Conservation (phyloP, 2,113 vertebrate genomes). For the Lynx canadensis region DNA sequence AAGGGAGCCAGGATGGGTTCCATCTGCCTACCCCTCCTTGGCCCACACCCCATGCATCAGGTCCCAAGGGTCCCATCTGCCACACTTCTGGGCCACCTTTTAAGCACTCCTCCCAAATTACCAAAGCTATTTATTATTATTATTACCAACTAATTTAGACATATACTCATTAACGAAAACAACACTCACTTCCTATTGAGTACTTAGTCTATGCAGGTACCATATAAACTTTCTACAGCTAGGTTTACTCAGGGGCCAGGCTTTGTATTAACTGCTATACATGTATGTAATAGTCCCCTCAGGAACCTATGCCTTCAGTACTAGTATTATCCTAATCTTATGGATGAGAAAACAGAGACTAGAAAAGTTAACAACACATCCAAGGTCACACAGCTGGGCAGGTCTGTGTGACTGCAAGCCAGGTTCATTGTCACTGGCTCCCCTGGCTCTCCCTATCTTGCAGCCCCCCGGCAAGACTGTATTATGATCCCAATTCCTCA, state of each 20-base stretch:
- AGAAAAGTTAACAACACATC: neutral
- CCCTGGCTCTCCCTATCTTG: neutral
- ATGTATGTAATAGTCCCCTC: rapidly evolving
- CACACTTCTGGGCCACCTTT: neutral
- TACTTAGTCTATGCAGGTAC: neutral
- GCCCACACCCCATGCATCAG: neutral
- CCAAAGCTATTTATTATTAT: neutral
- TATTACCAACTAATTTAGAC: neutral
- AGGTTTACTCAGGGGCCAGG: neutral
- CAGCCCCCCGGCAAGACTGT: neutral
- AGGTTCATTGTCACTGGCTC: neutral
- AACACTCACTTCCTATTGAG: neutral
- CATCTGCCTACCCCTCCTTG: neutral
- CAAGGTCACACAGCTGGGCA: neutral
- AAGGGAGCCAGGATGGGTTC: neutral
- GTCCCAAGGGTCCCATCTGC: neutral
- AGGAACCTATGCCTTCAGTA: neutral
- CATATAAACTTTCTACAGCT: neutral
- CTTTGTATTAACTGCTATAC: neutral
- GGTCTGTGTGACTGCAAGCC: neutral
- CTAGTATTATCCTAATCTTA: neutral
- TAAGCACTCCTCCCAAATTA: neutral
- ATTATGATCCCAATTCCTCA: neutral
- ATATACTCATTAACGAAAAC: neutral
- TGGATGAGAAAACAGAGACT: neutral